Conservation (phyloP, 2,797 vertebrate genomes). For the Cirrhinus mrigala region DNA sequence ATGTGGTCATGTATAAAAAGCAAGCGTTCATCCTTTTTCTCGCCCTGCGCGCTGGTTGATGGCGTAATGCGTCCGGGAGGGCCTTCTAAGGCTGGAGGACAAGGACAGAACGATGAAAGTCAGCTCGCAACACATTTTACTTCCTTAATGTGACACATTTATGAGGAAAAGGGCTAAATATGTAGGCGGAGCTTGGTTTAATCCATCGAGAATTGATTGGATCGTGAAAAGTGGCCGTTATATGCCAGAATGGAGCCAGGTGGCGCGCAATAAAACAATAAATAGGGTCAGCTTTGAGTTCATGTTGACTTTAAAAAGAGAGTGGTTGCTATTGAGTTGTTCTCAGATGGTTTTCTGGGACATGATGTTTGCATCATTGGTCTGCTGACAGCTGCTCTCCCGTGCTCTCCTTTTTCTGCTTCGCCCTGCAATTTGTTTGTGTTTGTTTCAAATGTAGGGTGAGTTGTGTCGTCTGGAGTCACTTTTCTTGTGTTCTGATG, state of each 20-base stretch:
- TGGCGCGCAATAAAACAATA: not conserved
- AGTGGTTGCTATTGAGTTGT: conserved; percentile 53
- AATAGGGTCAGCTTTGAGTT: not conserved
- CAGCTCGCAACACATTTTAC: not conserved
- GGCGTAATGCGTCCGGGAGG: conserved; percentile 42
- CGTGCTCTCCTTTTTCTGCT: conserved; percentile 56
- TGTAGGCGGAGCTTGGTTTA: not conserved
- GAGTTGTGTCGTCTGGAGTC: not conserved
- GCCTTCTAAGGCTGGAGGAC: conserved; percentile 79
- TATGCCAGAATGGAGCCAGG: not conserved
- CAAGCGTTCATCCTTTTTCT: conserved; percentile 65
- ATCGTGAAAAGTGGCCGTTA: not conserved
- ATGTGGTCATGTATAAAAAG: conserved; percentile 84
- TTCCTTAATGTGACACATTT: not conserved
- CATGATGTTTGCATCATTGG: conserved; percentile 72
- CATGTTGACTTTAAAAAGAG: not conserved
- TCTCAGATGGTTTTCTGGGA: conserved; percentile 71
- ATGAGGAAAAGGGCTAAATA: not conserved
- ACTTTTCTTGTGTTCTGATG: not conserved
- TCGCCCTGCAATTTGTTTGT: conserved; percentile 3
- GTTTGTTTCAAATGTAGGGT: conserved; percentile 10
- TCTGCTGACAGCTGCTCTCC: conserved; percentile 74
- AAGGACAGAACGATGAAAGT: conserved; percentile 92
- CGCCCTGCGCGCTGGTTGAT: not conserved
- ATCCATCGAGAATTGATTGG: not conserved